Evolutionary conservation across 2,888 invertebrate species (phyloP), one percentile per base, ranked within the genome.

Genomic region (Andrena flavipes): DNA sequence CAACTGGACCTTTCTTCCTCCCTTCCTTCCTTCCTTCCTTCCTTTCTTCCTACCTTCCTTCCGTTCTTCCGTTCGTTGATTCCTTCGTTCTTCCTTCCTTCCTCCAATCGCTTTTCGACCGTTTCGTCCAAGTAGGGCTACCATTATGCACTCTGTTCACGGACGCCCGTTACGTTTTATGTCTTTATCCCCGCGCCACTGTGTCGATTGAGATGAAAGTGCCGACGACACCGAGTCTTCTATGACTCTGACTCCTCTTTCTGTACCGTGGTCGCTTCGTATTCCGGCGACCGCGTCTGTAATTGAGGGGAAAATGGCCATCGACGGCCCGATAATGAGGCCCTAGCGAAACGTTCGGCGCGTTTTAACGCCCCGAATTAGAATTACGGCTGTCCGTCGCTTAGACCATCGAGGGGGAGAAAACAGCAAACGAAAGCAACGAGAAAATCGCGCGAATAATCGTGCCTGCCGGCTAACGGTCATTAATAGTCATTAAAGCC

Each of bases 111-210:
- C 76, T 79, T 77, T 82, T 82, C 75, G 67, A 72, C 71, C 71
- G 71, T 84, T 84, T 73, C 76, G 56, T 68, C 56, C 78, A 56
- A 80, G 68, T 67, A 77, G 68, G 80, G 72, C 76, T 80, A 84
- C 87, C 84, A 90, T 87, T 88, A 86, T 88, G 85, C 88, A 82
- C 88, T 89, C 88, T 65, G 79, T 89, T 91, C 87, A 85, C 87
- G 86, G 85, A 88, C 87, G 85, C 89, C 88, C 89, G 89, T 91
- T 91, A 91, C 91, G 89, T 91, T 92, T 92, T 91, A 92, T 92
- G 91, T 91, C 92, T 92, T 90, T 91, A 92, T 92, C 85, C 88
- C 86, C 84, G 82, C 86, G 86, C 78, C 80, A 68, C 68, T 88
- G 77, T 87, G 87, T 85, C 88, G 89, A 83, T 85, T 88, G 82